Evolutionary conservation across 2,113 vertebrate genomes (phyloP).

Genomic region (Gila orcuttii): DNA sequence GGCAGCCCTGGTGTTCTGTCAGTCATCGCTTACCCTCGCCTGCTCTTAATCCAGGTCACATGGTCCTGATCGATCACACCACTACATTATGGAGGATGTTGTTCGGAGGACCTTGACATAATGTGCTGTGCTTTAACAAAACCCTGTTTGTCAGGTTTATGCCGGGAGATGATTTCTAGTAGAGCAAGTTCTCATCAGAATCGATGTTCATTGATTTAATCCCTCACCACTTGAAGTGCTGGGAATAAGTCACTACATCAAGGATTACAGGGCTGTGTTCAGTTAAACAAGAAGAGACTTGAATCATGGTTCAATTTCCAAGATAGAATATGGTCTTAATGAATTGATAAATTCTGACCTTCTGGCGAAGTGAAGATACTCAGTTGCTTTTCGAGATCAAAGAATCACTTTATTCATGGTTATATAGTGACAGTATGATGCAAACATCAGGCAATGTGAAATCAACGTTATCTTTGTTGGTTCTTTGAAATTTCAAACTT

Average conservation of each 20-base stretch:
- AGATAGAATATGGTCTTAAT: neutral
- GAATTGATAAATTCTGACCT: neutral
- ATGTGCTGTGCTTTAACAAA: slow-evolving; percentile 29
- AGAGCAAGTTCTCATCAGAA: slow-evolving; percentile 16
- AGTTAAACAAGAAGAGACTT: slow-evolving; percentile 24
- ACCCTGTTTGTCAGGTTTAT: slow-evolving; percentile 2
- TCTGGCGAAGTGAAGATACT: neutral
- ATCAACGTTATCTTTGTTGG: neutral
- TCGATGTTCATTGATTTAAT: slow-evolving; percentile 22
- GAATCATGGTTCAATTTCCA: slow-evolving; percentile 1
- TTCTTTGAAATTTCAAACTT: neutral
- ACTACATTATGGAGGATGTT: slow-evolving; percentile 38
- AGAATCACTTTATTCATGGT: slow-evolving; percentile 21
- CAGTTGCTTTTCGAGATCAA: slow-evolving; percentile 20
- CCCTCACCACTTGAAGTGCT: neutral
- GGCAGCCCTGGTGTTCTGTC: neutral
- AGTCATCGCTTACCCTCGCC: neutral
- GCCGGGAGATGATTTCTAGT: slow-evolving; percentile 6
- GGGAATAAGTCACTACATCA: slow-evolving; percentile 12
- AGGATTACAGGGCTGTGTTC: neutral
- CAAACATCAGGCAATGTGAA: slow-evolving; percentile 28
- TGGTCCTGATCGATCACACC: slow-evolving; percentile 17
- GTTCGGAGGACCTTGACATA: slow-evolving; percentile 34
- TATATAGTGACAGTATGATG: slow-evolving; percentile 16
- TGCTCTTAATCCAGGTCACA: slow-evolving; percentile 17